phyloP scores from a whole-genome alignment of 2,888 invertebrate genomes.

The Tetropium fuscum region DNA sequence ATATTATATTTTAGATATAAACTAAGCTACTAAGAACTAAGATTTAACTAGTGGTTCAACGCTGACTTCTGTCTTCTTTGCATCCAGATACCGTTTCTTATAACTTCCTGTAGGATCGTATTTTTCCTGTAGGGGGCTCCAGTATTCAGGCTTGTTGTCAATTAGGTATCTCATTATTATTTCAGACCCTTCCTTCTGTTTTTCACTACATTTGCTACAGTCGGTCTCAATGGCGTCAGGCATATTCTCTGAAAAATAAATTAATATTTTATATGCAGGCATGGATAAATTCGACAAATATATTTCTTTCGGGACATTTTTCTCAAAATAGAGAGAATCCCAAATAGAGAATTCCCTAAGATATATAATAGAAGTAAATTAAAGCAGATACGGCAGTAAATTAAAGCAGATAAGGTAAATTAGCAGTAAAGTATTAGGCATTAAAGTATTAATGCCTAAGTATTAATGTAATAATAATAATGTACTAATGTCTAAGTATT shows the following conservation, averaged over 20 bases:
- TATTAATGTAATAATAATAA: too few relatives aligned
- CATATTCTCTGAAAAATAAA: conserved; percentile 70
- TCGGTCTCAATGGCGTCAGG: conserved; percentile 79
- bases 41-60: conserved; percentile 41
- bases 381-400: too few relatives aligned
- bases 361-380: too few relatives aligned
- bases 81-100: conserved; percentile 70
- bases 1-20: too few relatives aligned
- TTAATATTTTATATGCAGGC: neutral
- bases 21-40: too few relatives aligned
- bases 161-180: conserved; percentile 74
- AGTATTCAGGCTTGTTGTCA: conserved; percentile 67
- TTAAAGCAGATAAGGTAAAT: too few relatives aligned
- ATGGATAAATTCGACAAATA: neutral
- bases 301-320: too few relatives aligned
- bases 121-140: conserved; percentile 60
- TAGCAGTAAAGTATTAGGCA: too few relatives aligned
- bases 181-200: conserved; percentile 74
- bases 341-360: too few relatives aligned
- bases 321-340: too few relatives aligned
- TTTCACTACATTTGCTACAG: conserved; percentile 76
- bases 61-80: conserved; percentile 58
- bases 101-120: conserved; percentile 73
- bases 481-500: too few relatives aligned
- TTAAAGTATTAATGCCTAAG: too few relatives aligned